Conservation (phyloP, 2,113 vertebrate species). For the Protobothrops mucrosquamatus region DNA sequence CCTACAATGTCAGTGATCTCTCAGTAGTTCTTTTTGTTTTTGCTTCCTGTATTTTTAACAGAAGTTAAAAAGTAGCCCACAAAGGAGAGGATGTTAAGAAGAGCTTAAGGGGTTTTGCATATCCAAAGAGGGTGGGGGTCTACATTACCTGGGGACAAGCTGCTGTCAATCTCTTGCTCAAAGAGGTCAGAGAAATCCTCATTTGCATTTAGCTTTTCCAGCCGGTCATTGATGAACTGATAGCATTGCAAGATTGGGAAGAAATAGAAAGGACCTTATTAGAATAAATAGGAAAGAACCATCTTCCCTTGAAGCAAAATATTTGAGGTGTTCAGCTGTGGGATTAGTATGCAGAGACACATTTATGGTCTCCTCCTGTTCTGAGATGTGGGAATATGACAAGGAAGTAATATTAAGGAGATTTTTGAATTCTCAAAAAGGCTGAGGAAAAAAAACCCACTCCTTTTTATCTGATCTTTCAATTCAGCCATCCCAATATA, state of each 20-base stretch:
- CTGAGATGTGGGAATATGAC: neutral
- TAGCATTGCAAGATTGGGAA: neutral
- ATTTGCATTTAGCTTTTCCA: constrained; percentile 80
- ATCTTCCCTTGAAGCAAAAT: neutral
- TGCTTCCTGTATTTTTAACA: neutral
- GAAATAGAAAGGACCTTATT: neutral
- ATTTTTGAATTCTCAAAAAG: neutral
- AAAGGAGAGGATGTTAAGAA: neutral
- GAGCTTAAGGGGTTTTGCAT: neutral
- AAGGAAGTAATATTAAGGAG: neutral
- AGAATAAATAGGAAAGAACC: neutral
- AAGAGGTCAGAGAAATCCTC: constrained; percentile 81
- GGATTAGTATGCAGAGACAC: neutral
- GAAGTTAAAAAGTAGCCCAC: neutral
- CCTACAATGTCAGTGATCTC: neutral
- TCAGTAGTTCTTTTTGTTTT: neutral
- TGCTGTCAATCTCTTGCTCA: constrained; percentile 79
- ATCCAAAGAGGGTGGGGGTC: neutral
- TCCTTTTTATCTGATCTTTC: neutral
- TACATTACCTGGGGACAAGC: constrained; percentile 38
- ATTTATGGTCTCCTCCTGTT: neutral
- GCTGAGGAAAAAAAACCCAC: neutral
- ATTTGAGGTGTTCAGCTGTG: neutral
- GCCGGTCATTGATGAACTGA: constrained; percentile 83
- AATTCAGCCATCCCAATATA: neutral